Base-by-base conservation (phyloP, 2,797 vertebrate genomes). In the Macropus fuliginosus region DNA sequence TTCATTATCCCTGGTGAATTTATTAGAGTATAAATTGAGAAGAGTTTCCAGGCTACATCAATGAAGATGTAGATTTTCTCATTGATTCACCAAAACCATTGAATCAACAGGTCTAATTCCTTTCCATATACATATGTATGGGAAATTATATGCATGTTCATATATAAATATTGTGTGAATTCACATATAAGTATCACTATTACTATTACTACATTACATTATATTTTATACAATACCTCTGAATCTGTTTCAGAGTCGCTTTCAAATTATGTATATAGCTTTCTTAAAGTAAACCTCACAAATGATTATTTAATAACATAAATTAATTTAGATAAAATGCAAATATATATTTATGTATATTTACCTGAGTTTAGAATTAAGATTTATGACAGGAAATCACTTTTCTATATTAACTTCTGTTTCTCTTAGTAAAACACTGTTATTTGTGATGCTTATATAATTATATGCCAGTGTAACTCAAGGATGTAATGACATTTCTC, bases 401-500 rank as follows among this genome's bases (percentile, higher is more conserved):
- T 97, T 74, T 94, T 95, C 66, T 97, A 91, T 96, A 98, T 96
- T 97, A 98, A 97, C 55, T 98, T 98, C 94, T 98, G 96, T 97
- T 98, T 98, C 98, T 97, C 96, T 98, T 98, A 96, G 96, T 97
- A 97, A 98, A 97, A 97, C 96, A 92, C 98, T 97, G 96, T 98
- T 98, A 98, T 98, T 98, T 98, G 98, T 98, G 93, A 98, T 96
- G 96, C 97, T 98, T 95, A 97, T 97, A 97, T 98, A 98, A 98
- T 98, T 98, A 98, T 97, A 98, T 97, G 98, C 97, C 91, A 96
- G 66, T 98, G 98, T 98, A 98, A 98, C 98, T 98, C 97, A 97
- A 99, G 98, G 98, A 98, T 97, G 96, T 98, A 98, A 98, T 98
- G 98, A 98, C 98, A 98, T 98, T 98, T 98, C 97, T 98, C 96